Evolutionary conservation across 2,888 invertebrate species (phyloP).

Genomic region (Acronicta leporina): DNA sequence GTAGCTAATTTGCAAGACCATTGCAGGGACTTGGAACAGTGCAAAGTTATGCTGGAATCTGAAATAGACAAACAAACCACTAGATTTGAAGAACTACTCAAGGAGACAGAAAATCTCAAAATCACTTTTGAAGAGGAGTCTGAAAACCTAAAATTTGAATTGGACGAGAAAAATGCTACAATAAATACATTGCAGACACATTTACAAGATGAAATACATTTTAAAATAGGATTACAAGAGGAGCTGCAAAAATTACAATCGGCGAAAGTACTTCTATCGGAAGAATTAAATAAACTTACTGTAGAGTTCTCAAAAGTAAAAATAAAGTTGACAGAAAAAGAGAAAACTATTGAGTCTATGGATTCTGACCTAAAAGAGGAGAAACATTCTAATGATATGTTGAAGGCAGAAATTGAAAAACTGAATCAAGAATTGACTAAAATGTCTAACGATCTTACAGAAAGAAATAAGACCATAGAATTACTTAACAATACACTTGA

Average conservation of each 20-base stretch:
- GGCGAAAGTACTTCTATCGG: slow-evolving; percentile 53
- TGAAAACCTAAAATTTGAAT: slow-evolving; percentile 62
- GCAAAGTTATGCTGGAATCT: slow-evolving; percentile 60
- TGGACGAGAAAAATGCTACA: slow-evolving; percentile 71
- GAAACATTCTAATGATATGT: slow-evolving; percentile 46
- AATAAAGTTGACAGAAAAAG: slow-evolving; percentile 60
- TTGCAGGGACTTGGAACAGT: slow-evolving; percentile 62
- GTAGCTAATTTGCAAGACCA: slow-evolving; percentile 60
- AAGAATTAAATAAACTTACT: slow-evolving; percentile 57
- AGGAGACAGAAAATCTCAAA: slow-evolving; percentile 65
- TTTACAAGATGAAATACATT: slow-evolving; percentile 72
- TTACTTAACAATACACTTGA: slow-evolving; percentile 50
- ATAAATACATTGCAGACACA: slow-evolving; percentile 71
- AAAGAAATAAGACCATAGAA: slow-evolving; percentile 58
- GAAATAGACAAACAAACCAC: slow-evolving; percentile 65
- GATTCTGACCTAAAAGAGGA: slow-evolving; percentile 62
- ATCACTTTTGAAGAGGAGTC: slow-evolving; percentile 64
- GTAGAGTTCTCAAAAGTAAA: slow-evolving; percentile 51
- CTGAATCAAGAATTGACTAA: slow-evolving; percentile 55
- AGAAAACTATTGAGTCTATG: slow-evolving; percentile 60
- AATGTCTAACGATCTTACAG: slow-evolving; percentile 46
- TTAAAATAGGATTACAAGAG: slow-evolving; percentile 67
- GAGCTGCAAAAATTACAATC: slow-evolving; percentile 61
- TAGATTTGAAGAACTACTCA: slow-evolving; percentile 61
- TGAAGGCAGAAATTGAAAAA: slow-evolving; percentile 53